phyloP scores from a whole-genome alignment of 2,888 invertebrate genomes.

The Tetranychus truncatus region DNA sequence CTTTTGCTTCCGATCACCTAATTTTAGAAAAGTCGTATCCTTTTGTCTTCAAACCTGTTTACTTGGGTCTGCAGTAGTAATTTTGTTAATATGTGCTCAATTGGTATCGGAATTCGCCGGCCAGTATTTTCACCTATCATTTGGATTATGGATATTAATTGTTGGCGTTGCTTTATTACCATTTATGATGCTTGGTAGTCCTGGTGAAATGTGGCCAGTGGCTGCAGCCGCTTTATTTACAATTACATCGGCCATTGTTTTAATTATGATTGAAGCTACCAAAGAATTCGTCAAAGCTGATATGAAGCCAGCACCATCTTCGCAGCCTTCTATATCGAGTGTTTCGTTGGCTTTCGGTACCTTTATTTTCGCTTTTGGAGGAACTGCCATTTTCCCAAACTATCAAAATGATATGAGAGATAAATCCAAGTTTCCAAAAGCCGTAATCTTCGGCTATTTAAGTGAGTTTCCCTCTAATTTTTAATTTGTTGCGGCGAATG shows the following conservation, averaged over 20 bases:
- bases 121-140: slow-evolving; percentile 37
- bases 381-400: slow-evolving; percentile 57
- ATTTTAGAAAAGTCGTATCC: slow-evolving; percentile 9
- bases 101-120: not conserved
- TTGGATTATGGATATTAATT: slow-evolving; percentile 63
- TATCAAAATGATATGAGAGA: slow-evolving; percentile 79
- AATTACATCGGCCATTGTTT: slow-evolving; percentile 43
- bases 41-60: slow-evolving; percentile 12
- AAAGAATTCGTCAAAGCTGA: slow-evolving; percentile 34
- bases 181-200: slow-evolving; percentile 69
- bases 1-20: not conserved
- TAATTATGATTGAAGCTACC: slow-evolving; percentile 37
- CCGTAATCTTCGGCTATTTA: slow-evolving; percentile 50
- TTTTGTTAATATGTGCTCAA: slow-evolving; percentile 12
- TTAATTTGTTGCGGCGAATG: not conserved
- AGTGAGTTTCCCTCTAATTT: slow-evolving; percentile 35
- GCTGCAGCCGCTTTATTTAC: slow-evolving; percentile 46
- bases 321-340: slow-evolving; percentile 40
- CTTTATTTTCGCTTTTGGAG: slow-evolving; percentile 51
- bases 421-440: slow-evolving; percentile 50
- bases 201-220: slow-evolving; percentile 72
- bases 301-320: slow-evolving; percentile 32
- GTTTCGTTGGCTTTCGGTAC: slow-evolving; percentile 52
- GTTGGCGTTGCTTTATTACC: slow-evolving; percentile 56
- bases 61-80: slow-evolving; percentile 16